Percentiles rank a stretch among this genome's conserved stretches.
Conservation (phyloP, 2,113 vertebrate species). For the Coryphaenoides rupestris region DNA sequence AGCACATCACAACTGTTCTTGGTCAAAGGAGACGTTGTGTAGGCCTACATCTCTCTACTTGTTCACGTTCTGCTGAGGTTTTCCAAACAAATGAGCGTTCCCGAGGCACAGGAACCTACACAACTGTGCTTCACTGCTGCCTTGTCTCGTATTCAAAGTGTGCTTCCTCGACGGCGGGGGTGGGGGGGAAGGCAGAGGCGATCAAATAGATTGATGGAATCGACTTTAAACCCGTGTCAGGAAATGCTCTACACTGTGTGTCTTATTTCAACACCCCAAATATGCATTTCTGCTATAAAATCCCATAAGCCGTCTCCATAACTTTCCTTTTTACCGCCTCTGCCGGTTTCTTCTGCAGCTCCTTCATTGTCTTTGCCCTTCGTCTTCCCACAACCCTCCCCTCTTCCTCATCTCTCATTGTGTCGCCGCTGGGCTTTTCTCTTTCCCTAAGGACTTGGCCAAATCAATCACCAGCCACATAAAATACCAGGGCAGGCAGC, state of each 20-base stretch:
- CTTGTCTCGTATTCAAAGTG: too few species aligned
- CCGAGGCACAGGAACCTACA: too few species aligned
- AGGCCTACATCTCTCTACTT: too few species aligned
- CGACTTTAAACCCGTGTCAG: too few species aligned
- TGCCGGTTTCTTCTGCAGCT: background rate
- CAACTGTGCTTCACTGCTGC: too few species aligned
- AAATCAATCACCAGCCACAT: constrained; percentile 2
- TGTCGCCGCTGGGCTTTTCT: background rate
- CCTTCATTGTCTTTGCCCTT: background rate
- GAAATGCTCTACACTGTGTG: background rate
- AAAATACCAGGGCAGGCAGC: background rate
- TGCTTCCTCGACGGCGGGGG: too few species aligned
- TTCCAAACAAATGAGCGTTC: too few species aligned
- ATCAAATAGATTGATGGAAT: too few species aligned
- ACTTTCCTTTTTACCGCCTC: background rate
- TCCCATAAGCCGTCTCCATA: background rate
- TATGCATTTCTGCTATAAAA: background rate
- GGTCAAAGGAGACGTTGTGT: too few species aligned
- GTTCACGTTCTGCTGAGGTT: too few species aligned
- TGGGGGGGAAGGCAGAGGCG: too few species aligned
- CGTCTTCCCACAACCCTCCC: background rate
- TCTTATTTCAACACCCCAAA: background rate
- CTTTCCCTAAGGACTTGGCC: background rate
- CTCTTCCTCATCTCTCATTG: background rate
- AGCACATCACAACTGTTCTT: too few species aligned